Conservation (phyloP, 2,113 vertebrate species). For the Mastomys coucha region DNA sequence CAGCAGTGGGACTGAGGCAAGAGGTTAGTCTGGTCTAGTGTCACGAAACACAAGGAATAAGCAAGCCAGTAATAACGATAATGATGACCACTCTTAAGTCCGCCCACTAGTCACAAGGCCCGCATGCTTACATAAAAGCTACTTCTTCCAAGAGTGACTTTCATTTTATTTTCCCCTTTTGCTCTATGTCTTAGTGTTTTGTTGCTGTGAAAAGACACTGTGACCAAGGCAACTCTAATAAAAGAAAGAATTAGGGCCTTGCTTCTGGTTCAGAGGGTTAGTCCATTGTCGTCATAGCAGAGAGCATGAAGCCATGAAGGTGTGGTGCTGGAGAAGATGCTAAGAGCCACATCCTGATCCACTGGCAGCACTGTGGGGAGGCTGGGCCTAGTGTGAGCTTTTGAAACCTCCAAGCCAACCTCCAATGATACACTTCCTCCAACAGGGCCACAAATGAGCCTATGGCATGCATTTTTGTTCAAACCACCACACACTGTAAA, state of each 20-base stretch:
- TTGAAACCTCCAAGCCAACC: not conserved
- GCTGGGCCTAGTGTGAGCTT: not conserved
- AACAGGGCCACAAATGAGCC: not conserved
- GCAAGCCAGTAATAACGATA: not conserved
- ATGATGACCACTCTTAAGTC: not conserved
- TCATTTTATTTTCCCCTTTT: not conserved
- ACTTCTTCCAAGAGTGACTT: conserved; percentile 16
- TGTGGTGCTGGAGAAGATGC: not conserved
- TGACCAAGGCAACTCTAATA: not conserved
- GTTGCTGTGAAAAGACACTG: not conserved
- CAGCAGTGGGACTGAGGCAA: too few relatives aligned
- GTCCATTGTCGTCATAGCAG: too few relatives aligned
- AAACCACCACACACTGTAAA: not conserved
- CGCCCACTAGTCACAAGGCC: not conserved
- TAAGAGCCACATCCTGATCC: not conserved
- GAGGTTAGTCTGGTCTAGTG: not conserved
- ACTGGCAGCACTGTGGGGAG: too few relatives aligned
- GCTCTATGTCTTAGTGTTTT: not conserved
- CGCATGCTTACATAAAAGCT: conserved; percentile 52
- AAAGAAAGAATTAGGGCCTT: not conserved
- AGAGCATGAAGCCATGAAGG: not conserved
- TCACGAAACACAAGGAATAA: not conserved
- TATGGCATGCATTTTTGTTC: not conserved
- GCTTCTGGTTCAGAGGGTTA: too few relatives aligned
- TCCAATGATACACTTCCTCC: not conserved